A percentile compares a stretch with the other conserved stretches of the same genome.
These are phyloP conservation scores for Labeo catla DNA, from an alignment of 2,113 vertebrate genomes.

Conservation along the genomic window DNA sequence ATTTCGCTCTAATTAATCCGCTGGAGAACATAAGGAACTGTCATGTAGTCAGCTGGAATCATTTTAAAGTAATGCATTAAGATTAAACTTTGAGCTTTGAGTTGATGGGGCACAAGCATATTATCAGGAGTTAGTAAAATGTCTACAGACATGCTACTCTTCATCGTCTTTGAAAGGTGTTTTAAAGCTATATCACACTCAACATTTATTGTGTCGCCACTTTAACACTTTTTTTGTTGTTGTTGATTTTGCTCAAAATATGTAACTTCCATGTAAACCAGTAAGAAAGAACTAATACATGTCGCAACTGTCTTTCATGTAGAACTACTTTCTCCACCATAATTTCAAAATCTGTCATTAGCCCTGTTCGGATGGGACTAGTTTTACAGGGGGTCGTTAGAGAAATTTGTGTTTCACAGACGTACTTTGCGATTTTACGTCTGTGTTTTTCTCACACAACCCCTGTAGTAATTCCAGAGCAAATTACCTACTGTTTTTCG, in stretches of 20 bases:
- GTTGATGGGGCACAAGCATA: constrained; percentile 42
- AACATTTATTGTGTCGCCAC: not conserved
- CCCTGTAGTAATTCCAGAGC: no score
- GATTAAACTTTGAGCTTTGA: constrained; percentile 9
- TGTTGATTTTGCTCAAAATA: not conserved
- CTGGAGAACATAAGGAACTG: constrained; percentile 62
- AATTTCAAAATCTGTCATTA: no score
- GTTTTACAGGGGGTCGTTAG: no score
- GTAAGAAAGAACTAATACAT: no score
- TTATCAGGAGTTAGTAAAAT: constrained; percentile 69
- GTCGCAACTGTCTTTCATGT: no score
- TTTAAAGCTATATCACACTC: not conserved
- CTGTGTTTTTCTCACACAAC: no score
- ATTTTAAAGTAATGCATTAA: not conserved
- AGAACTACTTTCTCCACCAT: no score
- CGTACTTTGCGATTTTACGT: no score
- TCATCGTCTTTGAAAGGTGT: not conserved
- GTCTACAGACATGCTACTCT: constrained; percentile 61
- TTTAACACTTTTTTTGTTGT: not conserved
- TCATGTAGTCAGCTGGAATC: constrained; percentile 8
- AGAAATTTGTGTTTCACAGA: no score
- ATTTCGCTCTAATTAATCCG: constrained; percentile 72
- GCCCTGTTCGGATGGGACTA: no score
- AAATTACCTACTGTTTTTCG: no score
- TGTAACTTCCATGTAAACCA: not conserved